Conservation (phyloP, 2,113 vertebrate genomes). For the Clarias gariepinus region DNA sequence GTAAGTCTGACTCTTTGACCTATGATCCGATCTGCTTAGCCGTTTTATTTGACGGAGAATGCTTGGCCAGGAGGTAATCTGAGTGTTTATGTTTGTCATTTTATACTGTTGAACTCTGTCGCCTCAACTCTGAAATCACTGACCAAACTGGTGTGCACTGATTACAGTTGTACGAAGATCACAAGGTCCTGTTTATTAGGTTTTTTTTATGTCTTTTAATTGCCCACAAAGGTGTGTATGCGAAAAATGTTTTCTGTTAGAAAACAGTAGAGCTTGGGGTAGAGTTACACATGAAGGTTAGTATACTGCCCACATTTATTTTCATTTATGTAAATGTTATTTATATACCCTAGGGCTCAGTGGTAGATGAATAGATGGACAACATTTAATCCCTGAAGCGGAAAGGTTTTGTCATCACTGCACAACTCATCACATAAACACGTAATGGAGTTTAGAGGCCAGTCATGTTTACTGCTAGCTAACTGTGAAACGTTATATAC, state of each 20-base stretch:
- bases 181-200: neutral
- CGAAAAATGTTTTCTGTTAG: neutral
- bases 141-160: neutral
- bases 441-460: too few relatives aligned
- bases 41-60: neutral
- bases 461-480: too few relatives aligned
- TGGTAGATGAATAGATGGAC: too few relatives aligned
- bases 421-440: too few relatives aligned
- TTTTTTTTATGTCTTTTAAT: neutral
- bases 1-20: constrained; percentile 63
- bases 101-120: neutral
- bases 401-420: too few relatives aligned
- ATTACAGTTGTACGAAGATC: neutral
- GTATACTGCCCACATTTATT: neutral
- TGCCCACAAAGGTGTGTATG: neutral
- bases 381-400: too few relatives aligned
- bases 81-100: neutral
- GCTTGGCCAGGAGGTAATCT: neutral
- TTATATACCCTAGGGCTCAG: neutral
- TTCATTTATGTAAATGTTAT: neutral
- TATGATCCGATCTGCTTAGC: too few relatives aligned
- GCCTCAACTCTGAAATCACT: constrained; percentile 12
- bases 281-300: neutral
- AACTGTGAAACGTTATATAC: too few relatives aligned
- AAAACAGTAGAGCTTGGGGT: neutral